phyloP scores from a whole-genome alignment of 1,140 invertebrate genomes.

The Hylaeus volcanicus region DNA sequence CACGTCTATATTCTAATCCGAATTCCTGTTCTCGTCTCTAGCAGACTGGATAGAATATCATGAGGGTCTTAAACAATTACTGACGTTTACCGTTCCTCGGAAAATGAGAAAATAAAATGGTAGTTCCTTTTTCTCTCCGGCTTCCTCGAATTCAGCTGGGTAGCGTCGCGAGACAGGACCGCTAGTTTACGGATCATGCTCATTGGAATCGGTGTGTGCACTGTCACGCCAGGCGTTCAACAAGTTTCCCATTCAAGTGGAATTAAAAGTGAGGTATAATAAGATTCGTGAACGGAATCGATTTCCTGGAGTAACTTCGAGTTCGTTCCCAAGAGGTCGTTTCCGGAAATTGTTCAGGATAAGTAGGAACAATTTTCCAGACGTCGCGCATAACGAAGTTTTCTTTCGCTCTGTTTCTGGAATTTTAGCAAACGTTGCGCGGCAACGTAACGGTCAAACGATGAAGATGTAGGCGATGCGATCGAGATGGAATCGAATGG shows the following conservation, averaged over 20 bases:
- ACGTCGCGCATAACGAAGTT: slow-evolving; percentile 21
- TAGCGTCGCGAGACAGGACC: neutral
- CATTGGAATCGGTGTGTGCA: slow-evolving; percentile 12
- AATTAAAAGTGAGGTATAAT: slow-evolving; percentile 51
- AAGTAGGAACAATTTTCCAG: slow-evolving; percentile 40
- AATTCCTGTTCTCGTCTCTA: neutral
- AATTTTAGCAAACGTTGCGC: slow-evolving; percentile 2
- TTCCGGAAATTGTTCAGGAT: slow-evolving; percentile 42
- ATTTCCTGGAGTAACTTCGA: slow-evolving; percentile 40
- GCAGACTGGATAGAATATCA: neutral
- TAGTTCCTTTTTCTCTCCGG: neutral
- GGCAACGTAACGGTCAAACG: neutral
- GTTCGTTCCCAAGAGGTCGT: slow-evolving; percentile 42
- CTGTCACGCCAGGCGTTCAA: slow-evolving; percentile 41
- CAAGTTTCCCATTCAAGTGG: slow-evolving; percentile 46
- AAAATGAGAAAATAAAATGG: neutral
- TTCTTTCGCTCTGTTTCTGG: neutral
- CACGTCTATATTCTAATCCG: neutral
- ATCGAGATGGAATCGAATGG: neutral
- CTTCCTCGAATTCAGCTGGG: neutral
- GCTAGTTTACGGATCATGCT: neutral
- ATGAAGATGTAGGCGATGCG: neutral
- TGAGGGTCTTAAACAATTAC: neutral
- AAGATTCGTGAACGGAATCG: slow-evolving; percentile 42
- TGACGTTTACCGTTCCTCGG: neutral